phyloP scores from a whole-genome alignment of 2,888 invertebrate genomes.

The Asteroscopus sphinx region DNA sequence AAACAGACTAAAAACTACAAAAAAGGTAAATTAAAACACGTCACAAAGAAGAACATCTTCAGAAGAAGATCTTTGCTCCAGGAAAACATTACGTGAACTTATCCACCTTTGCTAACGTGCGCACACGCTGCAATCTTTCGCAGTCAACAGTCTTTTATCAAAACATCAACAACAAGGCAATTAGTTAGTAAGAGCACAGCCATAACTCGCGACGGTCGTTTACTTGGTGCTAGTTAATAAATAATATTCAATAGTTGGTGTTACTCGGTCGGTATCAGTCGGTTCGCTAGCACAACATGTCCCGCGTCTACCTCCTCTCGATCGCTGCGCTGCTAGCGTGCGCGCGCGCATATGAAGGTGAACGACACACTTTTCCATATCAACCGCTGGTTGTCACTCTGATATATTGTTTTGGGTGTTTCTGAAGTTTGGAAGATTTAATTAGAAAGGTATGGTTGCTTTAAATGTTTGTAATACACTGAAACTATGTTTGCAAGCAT shows the following conservation, averaged over 20 bases:
- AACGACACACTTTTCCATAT: conserved; percentile 60
- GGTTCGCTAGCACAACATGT: conserved; percentile 54
- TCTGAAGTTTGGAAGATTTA: conserved; percentile 41
- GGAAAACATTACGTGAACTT: conserved; percentile 7
- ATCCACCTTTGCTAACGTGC: conserved; percentile 25
- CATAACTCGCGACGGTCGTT: conserved; percentile 25
- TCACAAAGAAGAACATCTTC: too few relatives aligned
- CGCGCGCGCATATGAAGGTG: conserved; percentile 74
- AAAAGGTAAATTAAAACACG: too few relatives aligned
- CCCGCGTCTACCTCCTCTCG: conserved; percentile 64
- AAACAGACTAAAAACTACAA: too few relatives aligned
- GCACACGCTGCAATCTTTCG: conserved; percentile 64
- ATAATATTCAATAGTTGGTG: too few relatives aligned
- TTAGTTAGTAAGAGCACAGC: conserved; percentile 42
- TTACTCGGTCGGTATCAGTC: conserved; percentile 20
- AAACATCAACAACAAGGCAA: conserved; percentile 63
- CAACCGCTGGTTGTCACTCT: conserved; percentile 58
- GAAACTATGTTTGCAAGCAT: too few relatives aligned
- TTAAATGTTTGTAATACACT: background rate
- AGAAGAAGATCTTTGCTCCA: background rate
- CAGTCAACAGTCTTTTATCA: conserved; percentile 79
- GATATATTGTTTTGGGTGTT: conserved; percentile 61
- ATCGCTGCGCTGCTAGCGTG: conserved; percentile 65
- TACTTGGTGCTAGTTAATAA: background rate
- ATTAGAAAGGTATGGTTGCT: background rate